Base-by-base conservation (phyloP, 2,113 vertebrate genomes). In the Cottus gobio region DNA sequence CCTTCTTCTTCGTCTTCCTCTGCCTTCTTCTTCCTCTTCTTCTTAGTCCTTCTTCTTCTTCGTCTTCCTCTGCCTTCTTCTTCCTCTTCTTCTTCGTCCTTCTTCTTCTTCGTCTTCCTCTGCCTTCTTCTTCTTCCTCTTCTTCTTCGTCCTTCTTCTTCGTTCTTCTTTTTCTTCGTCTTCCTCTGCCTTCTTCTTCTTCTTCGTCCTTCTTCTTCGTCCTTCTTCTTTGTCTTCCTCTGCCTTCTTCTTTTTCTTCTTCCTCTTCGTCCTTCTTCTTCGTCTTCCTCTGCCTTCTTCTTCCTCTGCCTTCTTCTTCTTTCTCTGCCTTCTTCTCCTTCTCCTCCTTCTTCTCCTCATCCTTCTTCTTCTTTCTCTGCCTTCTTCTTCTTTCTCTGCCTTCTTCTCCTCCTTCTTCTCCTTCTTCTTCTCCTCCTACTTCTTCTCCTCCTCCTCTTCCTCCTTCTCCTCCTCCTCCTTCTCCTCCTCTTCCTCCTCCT, bases 161-260 rank as follows among this genome's bases (percentile, higher is more conserved):
- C 42, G n/a, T n/a, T n/a, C n/a, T n/a, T n/a, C n/a, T n/a, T n/a
- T n/a, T n/a, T n/a, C n/a, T n/a, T 46, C 11, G 18, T 7, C 15
- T 61, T 5, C 57, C 11, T 28, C 28, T 67, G 31, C 78, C 57
- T 74, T 72, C 28, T n/a, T 3, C 54, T 16, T 6, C 34, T 34
- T 5, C 34, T 34, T 6, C 34, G n/a, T 34, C 34, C 34, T 34
- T 6, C 39, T 62, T 36, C 62, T 3, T 36, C 39, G 3, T 11
- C 71, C 37, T 28, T 26, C 68, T 34, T 82, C 58, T n/a, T n/a
- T n/a, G n/a, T 74, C 77, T 50, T n/a, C 56, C 39, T 75, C 31
- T 5, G 2, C 31, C 5, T 5, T 31, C 5, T 5, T 31, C 31
- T 5, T 34, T n/a, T n/a, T n/a, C 36, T 57, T 61, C 31, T 58